Conservation (phyloP, 2,113 vertebrate species). For the Dromiciops gliroides region DNA sequence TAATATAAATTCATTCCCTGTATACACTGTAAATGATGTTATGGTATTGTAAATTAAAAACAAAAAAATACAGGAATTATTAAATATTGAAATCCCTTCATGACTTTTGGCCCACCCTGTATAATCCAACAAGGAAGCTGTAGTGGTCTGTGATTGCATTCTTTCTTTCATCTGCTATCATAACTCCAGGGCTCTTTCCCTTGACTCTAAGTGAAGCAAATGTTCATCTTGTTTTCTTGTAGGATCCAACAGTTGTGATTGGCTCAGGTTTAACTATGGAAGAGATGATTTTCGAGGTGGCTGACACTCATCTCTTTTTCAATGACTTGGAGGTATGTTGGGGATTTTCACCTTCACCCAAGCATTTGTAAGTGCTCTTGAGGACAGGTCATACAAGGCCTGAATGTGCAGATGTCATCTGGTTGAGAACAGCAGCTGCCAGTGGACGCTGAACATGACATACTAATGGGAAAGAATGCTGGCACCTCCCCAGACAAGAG, state of each 20-base stretch:
- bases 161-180: background rate
- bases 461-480: background rate
- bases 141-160: background rate
- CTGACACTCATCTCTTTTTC: constrained; percentile 98
- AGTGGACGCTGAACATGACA: background rate
- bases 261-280: constrained; percentile 98
- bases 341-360: background rate
- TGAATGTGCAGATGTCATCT: background rate
- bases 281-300: constrained; percentile 99
- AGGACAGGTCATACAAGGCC: background rate
- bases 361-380: constrained; percentile 52
- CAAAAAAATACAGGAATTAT: no score
- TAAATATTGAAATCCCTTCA: no score
- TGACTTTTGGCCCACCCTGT: no score
- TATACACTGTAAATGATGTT: no score
- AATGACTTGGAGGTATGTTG: constrained; percentile 95
- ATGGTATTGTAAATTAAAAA: no score
- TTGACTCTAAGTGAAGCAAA: background rate
- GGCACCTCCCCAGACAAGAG: background rate
- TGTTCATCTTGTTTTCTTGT: constrained; percentile 49
- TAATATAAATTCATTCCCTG: no score
- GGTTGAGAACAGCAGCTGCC: background rate
- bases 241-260: constrained; percentile 95
- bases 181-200: background rate
- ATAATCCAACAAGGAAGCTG: background rate